Conservation (phyloP, 2,113 vertebrate genomes). For the Pantherophis guttatus region DNA sequence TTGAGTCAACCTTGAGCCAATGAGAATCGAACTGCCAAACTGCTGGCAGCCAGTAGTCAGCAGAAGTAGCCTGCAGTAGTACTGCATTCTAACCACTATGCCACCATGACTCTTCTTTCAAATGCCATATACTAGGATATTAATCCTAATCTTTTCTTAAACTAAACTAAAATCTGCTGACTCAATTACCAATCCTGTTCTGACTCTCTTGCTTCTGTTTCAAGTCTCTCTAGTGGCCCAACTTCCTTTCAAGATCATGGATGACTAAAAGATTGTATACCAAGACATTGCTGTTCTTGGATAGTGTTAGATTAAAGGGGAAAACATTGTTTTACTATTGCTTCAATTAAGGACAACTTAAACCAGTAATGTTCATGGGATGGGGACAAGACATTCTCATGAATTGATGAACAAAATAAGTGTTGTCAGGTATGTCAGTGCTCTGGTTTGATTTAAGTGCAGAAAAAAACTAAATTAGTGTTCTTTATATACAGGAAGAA, state of each 20-base stretch:
- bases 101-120: not conserved
- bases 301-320: not conserved
- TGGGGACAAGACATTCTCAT: not conserved
- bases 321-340: not conserved
- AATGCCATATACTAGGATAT: not conserved
- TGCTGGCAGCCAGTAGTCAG: no score
- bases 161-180: not conserved
- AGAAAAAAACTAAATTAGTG: not conserved
- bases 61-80: no score
- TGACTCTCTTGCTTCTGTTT: not conserved
- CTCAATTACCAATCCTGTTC: not conserved
- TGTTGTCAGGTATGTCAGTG: not conserved
- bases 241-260: not conserved
- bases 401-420: not conserved
- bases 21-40: no score
- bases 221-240: not conserved
- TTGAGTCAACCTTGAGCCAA: no score
- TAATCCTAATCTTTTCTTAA: not conserved
- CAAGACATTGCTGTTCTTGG: not conserved
- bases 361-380: not conserved
- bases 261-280: not conserved
- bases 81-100: no score
- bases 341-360: not conserved
- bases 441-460: not conserved
- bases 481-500: conserved; percentile 13